phyloP scores from a whole-genome alignment of 2,888 invertebrate species.

The Prenolepis imparis region DNA sequence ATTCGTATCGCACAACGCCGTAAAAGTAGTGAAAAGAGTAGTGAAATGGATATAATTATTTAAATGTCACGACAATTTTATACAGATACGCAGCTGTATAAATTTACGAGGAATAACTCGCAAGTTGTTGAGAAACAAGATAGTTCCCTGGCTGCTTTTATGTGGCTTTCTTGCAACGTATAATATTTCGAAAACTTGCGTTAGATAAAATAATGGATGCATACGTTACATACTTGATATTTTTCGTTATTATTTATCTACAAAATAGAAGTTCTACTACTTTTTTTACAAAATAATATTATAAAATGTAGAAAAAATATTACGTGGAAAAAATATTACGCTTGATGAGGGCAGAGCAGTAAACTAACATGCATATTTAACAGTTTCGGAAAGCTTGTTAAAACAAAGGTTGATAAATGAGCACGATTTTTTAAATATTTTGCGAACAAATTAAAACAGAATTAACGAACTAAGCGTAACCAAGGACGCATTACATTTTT shows the following conservation, averaged over 20 bases:
- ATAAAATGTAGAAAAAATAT: neutral
- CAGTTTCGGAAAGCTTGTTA: neutral
- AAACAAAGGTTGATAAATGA: neutral
- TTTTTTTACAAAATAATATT: neutral
- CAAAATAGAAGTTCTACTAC: neutral
- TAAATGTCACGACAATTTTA: neutral
- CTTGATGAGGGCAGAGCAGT: neutral
- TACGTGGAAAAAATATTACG: neutral
- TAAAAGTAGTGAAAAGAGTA: neutral
- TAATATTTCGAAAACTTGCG: neutral
- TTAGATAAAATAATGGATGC: neutral
- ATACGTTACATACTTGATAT: neutral
- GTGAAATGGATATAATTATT: neutral
- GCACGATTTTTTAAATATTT: neutral
- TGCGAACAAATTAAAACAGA: neutral
- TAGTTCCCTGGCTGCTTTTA: neutral
- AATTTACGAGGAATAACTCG: neutral
- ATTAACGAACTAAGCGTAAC: neutral
- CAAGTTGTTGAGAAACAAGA: slow-evolving; percentile 9
- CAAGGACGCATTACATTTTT: neutral
- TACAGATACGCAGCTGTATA: neutral
- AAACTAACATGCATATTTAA: neutral
- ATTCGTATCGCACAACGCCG: neutral
- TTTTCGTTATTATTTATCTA: neutral
- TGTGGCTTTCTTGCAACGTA: neutral